A percentile compares a stretch with the other conserved stretches of the same genome.
Evolutionary conservation across 1,140 invertebrate species (phyloP).

Genomic region (Bombus pyrosoma): DNA sequence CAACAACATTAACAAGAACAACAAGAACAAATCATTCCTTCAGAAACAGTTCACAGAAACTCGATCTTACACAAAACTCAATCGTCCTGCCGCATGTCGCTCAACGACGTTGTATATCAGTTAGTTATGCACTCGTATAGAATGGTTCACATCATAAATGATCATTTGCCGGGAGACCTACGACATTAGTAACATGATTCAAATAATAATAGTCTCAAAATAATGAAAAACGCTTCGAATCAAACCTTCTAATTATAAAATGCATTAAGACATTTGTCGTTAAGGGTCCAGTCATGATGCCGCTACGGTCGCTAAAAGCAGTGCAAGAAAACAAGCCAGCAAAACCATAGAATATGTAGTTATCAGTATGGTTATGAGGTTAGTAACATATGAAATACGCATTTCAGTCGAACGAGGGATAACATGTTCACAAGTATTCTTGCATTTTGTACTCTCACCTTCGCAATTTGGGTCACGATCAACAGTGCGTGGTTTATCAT

Average conservation of each 20-base stretch:
- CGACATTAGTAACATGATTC: conserved; percentile 67
- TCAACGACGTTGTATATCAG: conserved; percentile 52
- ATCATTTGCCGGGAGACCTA: conserved; percentile 61
- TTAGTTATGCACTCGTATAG: conserved; percentile 45
- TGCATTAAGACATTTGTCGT: conserved; percentile 39
- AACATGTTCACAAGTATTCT: conserved; percentile 36
- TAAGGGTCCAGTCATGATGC: conserved; percentile 47
- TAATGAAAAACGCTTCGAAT: conserved; percentile 30
- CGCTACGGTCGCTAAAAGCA: conserved; percentile 64
- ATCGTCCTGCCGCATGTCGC: conserved; percentile 48
- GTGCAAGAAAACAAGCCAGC: conserved; percentile 67
- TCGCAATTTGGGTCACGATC: conserved; percentile 39
- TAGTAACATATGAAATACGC: conserved; percentile 56
- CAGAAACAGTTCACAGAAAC: conserved; percentile 49
- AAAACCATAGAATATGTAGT: conserved; percentile 57
- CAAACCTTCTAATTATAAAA: conserved; percentile 38
- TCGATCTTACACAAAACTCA: conserved; percentile 50
- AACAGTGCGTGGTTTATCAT: conserved; percentile 13
- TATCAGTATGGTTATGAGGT: conserved; percentile 55
- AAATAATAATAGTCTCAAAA: conserved; percentile 43
- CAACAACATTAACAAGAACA: conserved; percentile 69
- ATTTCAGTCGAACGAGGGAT: conserved; percentile 33
- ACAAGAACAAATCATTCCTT: conserved; percentile 61
- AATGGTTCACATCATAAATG: conserved; percentile 53
- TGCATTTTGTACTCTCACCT: conserved; percentile 64